Conservation (phyloP, 1,140 invertebrate species). For the Sycophaga agraensis region DNA sequence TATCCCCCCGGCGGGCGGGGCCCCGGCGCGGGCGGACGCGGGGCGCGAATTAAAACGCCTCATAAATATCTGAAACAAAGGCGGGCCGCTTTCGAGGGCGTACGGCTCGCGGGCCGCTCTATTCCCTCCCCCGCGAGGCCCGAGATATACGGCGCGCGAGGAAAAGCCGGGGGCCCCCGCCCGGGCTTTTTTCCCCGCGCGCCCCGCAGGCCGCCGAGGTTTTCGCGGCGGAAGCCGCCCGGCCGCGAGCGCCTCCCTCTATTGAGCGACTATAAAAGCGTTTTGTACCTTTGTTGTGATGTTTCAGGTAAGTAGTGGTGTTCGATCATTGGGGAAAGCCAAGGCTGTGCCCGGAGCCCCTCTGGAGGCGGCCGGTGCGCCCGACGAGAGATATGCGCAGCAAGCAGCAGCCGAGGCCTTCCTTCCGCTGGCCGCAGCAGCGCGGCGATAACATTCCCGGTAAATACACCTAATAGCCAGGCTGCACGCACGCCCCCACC, state of each 20-base stretch:
- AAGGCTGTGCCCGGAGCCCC: slow-evolving; percentile 17
- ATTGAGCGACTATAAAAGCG: background rate
- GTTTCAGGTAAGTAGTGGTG: slow-evolving; percentile 59
- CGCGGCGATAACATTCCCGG: slow-evolving; percentile 58
- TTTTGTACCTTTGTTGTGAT: slow-evolving; percentile 5
- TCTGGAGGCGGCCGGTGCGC: slow-evolving; percentile 42
- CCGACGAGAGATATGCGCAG: slow-evolving; percentile 58
- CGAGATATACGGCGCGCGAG: background rate
- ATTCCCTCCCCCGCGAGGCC: slow-evolving; percentile 4
- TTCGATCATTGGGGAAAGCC: slow-evolving; percentile 51
- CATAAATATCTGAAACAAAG: slow-evolving; percentile 61
- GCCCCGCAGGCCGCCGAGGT: too few species aligned
- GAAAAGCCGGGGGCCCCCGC: slow-evolving; percentile 1
- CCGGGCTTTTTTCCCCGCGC: too few species aligned
- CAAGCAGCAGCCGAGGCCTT: slow-evolving; percentile 59
- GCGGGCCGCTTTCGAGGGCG: slow-evolving; percentile 56
- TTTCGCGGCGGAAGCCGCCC: too few species aligned
- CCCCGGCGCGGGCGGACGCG: slow-evolving; percentile 41
- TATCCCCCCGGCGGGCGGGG: slow-evolving; percentile 27
- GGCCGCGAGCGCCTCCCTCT: too few species aligned
- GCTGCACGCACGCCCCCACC: too few species aligned
- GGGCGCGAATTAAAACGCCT: slow-evolving; percentile 59
- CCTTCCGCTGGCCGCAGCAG: slow-evolving; percentile 58
- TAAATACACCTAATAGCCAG: slow-evolving; percentile 44
- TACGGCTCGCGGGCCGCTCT: slow-evolving; percentile 39